Conservation (phyloP, 2,797 vertebrate species). For the Fundulus diaphanus region DNA sequence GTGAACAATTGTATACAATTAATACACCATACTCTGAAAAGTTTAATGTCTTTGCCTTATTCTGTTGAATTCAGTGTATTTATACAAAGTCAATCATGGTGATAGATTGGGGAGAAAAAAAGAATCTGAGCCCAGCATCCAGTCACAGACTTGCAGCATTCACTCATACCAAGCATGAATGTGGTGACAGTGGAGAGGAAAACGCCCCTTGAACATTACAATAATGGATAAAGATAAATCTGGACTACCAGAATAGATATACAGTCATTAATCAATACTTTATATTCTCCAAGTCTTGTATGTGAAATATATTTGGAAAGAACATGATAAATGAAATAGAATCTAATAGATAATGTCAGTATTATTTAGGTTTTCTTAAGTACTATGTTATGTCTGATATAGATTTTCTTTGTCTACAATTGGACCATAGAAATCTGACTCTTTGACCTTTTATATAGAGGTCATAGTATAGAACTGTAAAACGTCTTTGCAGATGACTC, state of each 20-base stretch:
- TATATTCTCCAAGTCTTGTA: neutral
- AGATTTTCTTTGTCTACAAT: neutral
- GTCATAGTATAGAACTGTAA: neutral
- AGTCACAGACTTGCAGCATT: no score
- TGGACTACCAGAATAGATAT: neutral
- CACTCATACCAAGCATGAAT: no score
- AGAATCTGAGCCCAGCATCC: no score
- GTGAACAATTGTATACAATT: neutral
- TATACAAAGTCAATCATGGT: no score
- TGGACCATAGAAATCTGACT: neutral
- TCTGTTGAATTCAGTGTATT: no score
- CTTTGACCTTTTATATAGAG: neutral
- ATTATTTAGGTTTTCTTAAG: neutral
- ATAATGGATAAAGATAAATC: neutral
- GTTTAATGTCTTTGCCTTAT: neutral
- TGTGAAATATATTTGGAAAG: neutral
- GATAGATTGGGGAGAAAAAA: no score
- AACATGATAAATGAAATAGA: no score
- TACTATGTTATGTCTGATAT: neutral
- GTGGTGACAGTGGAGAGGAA: no score
- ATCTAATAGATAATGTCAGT: neutral
- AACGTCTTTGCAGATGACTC: neutral
- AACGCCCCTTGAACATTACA: no score
- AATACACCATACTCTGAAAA: no score
- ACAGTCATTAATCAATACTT: neutral